Conservation (phyloP, 2,113 vertebrate genomes). For the Naja naja region DNA sequence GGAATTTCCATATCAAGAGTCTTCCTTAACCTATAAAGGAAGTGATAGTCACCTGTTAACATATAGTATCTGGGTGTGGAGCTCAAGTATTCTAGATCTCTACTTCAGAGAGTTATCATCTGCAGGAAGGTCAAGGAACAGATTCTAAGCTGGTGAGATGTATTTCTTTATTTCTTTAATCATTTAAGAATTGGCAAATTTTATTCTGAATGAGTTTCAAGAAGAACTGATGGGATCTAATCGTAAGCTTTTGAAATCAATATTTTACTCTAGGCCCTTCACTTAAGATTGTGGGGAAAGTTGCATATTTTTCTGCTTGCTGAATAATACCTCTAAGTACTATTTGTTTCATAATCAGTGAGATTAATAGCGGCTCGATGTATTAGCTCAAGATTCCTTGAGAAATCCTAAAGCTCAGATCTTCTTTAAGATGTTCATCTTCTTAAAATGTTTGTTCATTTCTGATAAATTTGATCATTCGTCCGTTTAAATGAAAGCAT, state of each 20-base stretch:
- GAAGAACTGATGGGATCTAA: neutral
- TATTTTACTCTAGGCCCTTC: neutral
- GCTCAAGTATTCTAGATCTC: neutral
- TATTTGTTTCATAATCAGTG: neutral
- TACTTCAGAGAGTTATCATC: neutral
- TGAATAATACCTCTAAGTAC: neutral
- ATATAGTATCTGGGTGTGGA: neutral
- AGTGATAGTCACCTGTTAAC: neutral
- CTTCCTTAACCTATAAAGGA: neutral
- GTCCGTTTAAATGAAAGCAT: no score
- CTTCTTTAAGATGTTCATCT: neutral
- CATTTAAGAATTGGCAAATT: neutral
- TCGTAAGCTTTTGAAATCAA: neutral
- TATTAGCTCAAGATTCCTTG: neutral
- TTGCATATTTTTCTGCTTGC: neutral
- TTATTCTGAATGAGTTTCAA: neutral
- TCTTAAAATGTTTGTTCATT: neutral
- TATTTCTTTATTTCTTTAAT: neutral
- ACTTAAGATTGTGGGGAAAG: neutral
- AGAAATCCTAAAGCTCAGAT: neutral
- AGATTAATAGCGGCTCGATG: neutral
- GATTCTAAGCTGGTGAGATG: neutral
- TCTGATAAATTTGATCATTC: no score
- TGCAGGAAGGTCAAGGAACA: neutral
- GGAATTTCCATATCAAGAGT: no score